Evolutionary conservation across 2,797 vertebrate genomes (phyloP).

Genomic region (Sciaenops ocellatus): DNA sequence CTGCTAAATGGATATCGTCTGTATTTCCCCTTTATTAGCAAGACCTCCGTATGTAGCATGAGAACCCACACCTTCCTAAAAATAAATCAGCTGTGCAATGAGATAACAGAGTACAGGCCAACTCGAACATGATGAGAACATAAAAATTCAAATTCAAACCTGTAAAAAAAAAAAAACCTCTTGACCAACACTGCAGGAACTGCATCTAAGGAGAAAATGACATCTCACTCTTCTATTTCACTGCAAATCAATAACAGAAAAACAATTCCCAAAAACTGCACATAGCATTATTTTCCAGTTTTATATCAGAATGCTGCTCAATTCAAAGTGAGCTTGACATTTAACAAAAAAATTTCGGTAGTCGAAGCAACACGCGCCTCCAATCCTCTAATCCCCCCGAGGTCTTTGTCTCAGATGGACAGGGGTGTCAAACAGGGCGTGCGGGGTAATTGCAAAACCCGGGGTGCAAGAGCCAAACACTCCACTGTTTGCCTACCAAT

Average conservation of each 20-base stretch:
- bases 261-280: conserved; percentile 22
- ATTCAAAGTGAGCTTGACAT: conserved; percentile 29
- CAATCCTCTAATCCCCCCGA: conserved; percentile 31
- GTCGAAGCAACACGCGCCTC: conserved; percentile 22
- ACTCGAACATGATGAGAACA: background rate
- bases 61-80: background rate
- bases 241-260: conserved; percentile 39
- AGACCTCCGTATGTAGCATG: background rate
- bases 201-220: conserved; percentile 9
- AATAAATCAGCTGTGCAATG: background rate
- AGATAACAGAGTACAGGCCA: background rate
- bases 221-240: conserved; percentile 1
- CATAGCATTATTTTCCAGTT: conserved; percentile 23
- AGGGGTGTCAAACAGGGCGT: conserved; percentile 42
- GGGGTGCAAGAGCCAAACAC: conserved; percentile 41
- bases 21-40: conserved; percentile 16
- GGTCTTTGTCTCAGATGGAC: conserved; percentile 43
- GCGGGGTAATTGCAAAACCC: conserved; percentile 67
- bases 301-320: conserved; percentile 30
- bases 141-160: conserved; percentile 7
- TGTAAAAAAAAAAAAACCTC: background rate
- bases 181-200: background rate
- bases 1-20: background rate
- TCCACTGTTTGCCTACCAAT: conserved; percentile 66
- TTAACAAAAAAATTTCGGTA: conserved; percentile 38